These are phyloP conservation scores for Dunckerocampus dactyliophorus DNA, from an alignment of 2,113 vertebrate species.

Conservation along the genomic window DNA sequence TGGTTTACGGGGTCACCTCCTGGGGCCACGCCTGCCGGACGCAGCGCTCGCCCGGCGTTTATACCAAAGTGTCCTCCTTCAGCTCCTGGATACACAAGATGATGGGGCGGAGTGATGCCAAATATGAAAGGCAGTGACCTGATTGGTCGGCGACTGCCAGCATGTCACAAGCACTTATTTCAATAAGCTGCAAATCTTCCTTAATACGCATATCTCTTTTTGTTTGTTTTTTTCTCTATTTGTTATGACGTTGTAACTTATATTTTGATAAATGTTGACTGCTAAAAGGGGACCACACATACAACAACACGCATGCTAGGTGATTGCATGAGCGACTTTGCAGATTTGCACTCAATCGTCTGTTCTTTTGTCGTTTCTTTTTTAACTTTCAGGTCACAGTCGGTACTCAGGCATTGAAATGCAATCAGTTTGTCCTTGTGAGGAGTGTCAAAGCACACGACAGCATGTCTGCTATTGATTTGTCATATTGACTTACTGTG, in stretches of 20 bases:
- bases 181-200: conserved; percentile 8
- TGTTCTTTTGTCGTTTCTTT: conserved; percentile 9
- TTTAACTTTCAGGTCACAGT: conserved; percentile 1
- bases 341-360: conserved; percentile 7
- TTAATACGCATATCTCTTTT: conserved; percentile 2
- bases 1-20: conserved; percentile 91
- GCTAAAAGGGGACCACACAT: conserved; percentile 44
- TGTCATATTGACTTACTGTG: background rate
- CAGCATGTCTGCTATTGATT: conserved; percentile 11
- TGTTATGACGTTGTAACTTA: conserved; percentile 17
- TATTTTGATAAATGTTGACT: conserved; percentile 19
- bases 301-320: conserved; percentile 17
- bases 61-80: conserved; percentile 93
- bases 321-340: conserved; percentile 11
- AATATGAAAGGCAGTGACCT: conserved; percentile 13
- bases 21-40: conserved; percentile 93
- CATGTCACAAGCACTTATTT: conserved; percentile 48
- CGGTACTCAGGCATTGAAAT: conserved; percentile 36
- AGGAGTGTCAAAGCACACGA: conserved; percentile 35
- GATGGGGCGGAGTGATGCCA: conserved; percentile 57
- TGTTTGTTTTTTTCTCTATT: conserved; percentile 17
- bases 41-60: conserved; percentile 91
- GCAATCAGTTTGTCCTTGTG: conserved; percentile 28
- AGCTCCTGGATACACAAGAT: conserved; percentile 88
- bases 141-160: background rate